A percentile compares a stretch with the other conserved stretches of the same genome.
Evolutionary conservation across 2,888 invertebrate species (phyloP).

Genomic region (Melolontha melolontha): DNA sequence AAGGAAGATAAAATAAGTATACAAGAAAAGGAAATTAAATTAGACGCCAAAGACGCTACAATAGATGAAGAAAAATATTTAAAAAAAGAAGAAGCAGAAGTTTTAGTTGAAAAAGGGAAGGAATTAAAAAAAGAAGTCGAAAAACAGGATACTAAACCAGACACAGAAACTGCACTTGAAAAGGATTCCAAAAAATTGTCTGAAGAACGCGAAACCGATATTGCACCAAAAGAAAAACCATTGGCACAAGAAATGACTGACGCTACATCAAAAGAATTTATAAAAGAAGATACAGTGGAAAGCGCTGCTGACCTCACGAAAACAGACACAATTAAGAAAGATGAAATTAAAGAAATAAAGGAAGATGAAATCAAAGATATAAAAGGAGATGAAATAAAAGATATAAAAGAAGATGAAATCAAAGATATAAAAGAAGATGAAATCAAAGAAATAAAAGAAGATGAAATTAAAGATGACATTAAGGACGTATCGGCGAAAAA

Average conservation of each 20-base stretch:
- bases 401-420: background rate
- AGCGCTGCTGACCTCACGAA: slow-evolving; percentile 4
- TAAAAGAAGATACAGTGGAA: slow-evolving; percentile 28
- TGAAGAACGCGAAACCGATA: too few relatives aligned
- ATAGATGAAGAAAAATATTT: slow-evolving; percentile 34
- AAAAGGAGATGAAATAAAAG: slow-evolving; percentile 27
- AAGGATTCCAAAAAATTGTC: slow-evolving; percentile 64
- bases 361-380: background rate
- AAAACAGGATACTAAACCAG: slow-evolving; percentile 45
- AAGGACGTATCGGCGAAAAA: background rate
- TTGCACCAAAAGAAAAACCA: slow-evolving; percentile 64
- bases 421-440: background rate
- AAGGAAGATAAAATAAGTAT: slow-evolving; percentile 30
- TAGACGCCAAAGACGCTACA: slow-evolving; percentile 37
- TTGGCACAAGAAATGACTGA: slow-evolving; percentile 47
- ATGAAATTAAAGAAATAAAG: slow-evolving; percentile 21
- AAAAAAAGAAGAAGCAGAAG: slow-evolving; percentile 43
- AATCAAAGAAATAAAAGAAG: slow-evolving; percentile 24
- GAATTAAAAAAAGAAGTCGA: slow-evolving; percentile 44
- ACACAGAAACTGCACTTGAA: slow-evolving; percentile 55
- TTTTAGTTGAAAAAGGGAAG: slow-evolving; percentile 43
- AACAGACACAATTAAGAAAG: slow-evolving; percentile 3
- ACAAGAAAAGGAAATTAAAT: slow-evolving; percentile 40
- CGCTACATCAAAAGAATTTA: slow-evolving; percentile 59
- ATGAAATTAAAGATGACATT: background rate